Evolutionary conservation across 2,797 vertebrate species (phyloP).

Genomic region (Phoebastria nigripes): DNA sequence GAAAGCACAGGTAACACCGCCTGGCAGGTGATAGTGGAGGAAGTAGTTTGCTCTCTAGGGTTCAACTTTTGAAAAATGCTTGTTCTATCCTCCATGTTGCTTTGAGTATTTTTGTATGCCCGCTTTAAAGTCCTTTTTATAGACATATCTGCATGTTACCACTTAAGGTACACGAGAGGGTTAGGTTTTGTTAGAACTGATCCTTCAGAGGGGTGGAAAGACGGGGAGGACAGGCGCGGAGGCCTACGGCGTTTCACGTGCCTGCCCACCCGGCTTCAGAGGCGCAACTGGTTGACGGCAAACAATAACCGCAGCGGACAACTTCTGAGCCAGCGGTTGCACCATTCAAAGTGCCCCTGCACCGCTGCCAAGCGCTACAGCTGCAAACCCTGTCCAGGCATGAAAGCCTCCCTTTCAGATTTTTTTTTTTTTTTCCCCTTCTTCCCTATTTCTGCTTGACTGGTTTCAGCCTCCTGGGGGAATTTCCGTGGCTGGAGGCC

Average conservation of each 20-base stretch:
- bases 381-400: background rate
- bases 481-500: background rate
- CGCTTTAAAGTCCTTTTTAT: fast-evolving
- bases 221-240: background rate
- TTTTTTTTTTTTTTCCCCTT: background rate
- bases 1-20: background rate
- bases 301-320: fast-evolving
- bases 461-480: background rate
- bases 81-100: background rate
- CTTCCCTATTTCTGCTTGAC: background rate
- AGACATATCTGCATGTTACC: fast-evolving
- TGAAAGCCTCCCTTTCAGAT: background rate
- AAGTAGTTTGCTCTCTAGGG: background rate
- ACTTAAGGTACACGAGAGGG: fast-evolving
- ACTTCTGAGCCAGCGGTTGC: background rate
- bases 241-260: background rate
- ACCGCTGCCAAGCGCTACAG: background rate
- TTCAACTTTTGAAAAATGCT: background rate
- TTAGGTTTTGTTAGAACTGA: fast-evolving
- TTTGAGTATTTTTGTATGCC: fast-evolving
- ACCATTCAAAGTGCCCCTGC: background rate
- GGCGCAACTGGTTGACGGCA: background rate
- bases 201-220: fast-evolving
- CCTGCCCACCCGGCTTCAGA: background rate
- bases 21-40: background rate